Evolutionary conservation across 2,113 vertebrate species (phyloP).

Genomic region (Pagrus major): DNA sequence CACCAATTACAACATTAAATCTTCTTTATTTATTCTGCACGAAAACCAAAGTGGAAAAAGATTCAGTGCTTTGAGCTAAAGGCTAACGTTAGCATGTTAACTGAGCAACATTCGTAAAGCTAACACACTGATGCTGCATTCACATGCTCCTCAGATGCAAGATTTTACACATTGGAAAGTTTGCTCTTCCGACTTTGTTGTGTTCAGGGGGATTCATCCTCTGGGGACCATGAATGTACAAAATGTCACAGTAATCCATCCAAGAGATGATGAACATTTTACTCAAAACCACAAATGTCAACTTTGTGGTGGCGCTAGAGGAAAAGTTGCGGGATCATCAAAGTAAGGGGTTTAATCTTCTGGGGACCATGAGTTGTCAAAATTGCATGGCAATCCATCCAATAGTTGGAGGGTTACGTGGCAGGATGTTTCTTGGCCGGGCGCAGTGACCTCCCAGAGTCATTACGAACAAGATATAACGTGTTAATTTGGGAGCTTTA

Average conservation of each 20-base stretch:
- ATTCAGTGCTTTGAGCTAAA: background rate
- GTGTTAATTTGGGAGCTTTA: background rate
- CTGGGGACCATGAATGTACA: too few relatives aligned
- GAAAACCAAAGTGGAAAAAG: background rate
- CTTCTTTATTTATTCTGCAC: background rate
- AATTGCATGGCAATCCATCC: background rate
- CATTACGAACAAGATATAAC: too few relatives aligned
- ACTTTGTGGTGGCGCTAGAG: background rate
- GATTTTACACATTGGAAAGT: too few relatives aligned
- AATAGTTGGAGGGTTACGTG: background rate
- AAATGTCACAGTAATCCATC: too few relatives aligned
- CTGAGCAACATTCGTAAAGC: background rate
- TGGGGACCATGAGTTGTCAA: background rate
- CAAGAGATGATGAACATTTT: too few relatives aligned
- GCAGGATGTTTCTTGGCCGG: too few relatives aligned
- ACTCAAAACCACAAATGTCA: too few relatives aligned
- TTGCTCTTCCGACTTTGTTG: too few relatives aligned
- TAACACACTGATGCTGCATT: background rate
- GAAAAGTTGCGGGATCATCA: too few relatives aligned
- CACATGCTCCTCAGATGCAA: too few relatives aligned
- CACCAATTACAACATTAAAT: background rate
- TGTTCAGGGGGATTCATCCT: too few relatives aligned
- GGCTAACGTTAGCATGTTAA: background rate
- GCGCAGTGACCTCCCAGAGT: too few relatives aligned
- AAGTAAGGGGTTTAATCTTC: background rate